Evolutionary conservation across 1,140 invertebrate species (phyloP), one percentile per base, ranked within the genome.

Genomic region (Conopomorpha cramerella): DNA sequence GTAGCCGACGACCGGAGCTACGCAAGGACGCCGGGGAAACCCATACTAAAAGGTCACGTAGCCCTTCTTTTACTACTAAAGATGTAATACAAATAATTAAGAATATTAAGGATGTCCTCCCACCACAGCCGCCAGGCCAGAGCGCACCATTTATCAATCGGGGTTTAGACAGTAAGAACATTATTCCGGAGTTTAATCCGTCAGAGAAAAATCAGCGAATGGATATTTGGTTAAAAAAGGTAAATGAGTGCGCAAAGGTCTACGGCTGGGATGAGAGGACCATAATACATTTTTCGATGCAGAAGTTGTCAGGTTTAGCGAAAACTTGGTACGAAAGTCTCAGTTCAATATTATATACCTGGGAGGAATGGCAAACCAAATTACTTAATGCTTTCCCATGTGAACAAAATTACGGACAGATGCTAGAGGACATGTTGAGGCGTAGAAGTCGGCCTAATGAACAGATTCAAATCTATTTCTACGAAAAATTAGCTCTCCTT

Each of bases 311-410:
- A 10, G 35, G 34, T n/a, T 12, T 37, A 8, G 35, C 40, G 4
- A 42, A 42, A 42, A 34, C 16, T 15, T 42, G 40, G 40, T 38
- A 37, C 15, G 34, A 42, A 18, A 30, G 40, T 25, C 26, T 37
- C 1, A 33, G 11, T 6, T 18, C 40, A 4, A 38, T 42, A 1
- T 6, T 37, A 2, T 42, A 17, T 16, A 19, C 30, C n/a, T 42
- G 40, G 40, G 2, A n/a, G 1, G 34, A 42, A n/a, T 42, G 40
- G 34, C 40, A 42, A 34, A 3, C 2, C 1, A 42, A 37, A 29
- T 26, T 42, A 19, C 14, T 23, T 2, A 29, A 15, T 16, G 35
- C 40, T 8, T 42, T 36, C 10, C 30, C 40, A 2, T 37, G 2
- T n/a, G 40, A 36, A 26, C 34, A 38, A 17, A 41, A 41, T 33